Evolutionary conservation across 2,113 vertebrate genomes (phyloP), one percentile per base, ranked within the genome.

Genomic region (Gila orcuttii): DNA sequence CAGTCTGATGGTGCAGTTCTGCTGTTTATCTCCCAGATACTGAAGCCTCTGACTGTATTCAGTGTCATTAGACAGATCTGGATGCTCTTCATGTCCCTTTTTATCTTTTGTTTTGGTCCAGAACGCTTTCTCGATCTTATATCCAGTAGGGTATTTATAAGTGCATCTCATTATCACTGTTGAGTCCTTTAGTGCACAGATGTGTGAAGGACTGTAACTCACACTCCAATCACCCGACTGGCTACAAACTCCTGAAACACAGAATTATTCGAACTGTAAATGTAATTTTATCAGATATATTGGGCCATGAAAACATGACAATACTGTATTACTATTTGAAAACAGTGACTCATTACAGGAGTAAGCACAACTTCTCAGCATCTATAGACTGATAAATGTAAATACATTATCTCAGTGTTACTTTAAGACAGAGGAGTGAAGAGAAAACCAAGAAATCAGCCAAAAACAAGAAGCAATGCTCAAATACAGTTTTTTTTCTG

Each of bases 21-120:
- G 60, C 60, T 62, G 60, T 62, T 62, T 13, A 62, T 62, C 60
- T 62, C 60, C 60, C n/a, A 62, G n/a, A 62, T 62, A 28, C 59
- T 60, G 57, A 60, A 60, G 57, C 57, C 57, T 60, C 23, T 11
- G 8, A 60, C 57, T n/a, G 57, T 60, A 60, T 60, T 60, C 23
- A 60, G 23, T 8, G 8, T 60, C 57, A 0, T 60, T 0, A 60
- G 23, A 60, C 59, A 60, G 59, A 60, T 25, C 23, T 60, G 9
- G 7, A 28, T 11, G n/a, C 23, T n/a, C n/a, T 1, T 28, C 28
- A 28, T n/a, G n/a, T 60, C 9, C 0, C 0, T 6, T 39, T 6
- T 0, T n/a, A n/a, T n/a, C n/a, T n/a, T n/a, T n/a, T n/a, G n/a
- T n/a, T n/a, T 28, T 28, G 28, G 1, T 66, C 62, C 62, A 66